These are phyloP conservation scores for Rhynchophorus ferrugineus DNA, from an alignment of 1,140 invertebrate species.

Conservation along the genomic window DNA sequence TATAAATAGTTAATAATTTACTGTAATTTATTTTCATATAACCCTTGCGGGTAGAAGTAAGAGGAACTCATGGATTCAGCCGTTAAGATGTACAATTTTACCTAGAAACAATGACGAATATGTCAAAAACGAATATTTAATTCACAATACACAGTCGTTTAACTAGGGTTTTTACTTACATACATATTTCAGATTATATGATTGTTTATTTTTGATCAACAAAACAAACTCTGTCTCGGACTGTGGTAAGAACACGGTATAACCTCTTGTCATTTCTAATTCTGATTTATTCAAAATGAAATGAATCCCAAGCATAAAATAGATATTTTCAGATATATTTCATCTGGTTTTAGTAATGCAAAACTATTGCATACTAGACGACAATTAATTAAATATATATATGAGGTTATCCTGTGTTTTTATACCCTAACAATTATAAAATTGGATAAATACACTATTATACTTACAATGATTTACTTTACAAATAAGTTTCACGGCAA, in stretches of 20 bases:
- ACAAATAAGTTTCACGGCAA: too few relatives aligned
- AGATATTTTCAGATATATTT: too few relatives aligned
- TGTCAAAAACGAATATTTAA: neutral
- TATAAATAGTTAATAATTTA: slow-evolving; percentile 36
- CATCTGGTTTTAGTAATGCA: too few relatives aligned
- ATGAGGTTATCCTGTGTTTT: too few relatives aligned
- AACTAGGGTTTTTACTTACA: neutral
- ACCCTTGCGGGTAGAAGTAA: slow-evolving; percentile 23
- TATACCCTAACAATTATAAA: too few relatives aligned
- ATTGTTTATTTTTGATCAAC: neutral
- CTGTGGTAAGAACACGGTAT: neutral
- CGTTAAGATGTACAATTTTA: neutral
- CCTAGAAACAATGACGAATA: neutral
- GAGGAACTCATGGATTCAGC: neutral
- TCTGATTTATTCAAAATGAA: too few relatives aligned
- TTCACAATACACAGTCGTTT: slow-evolving; percentile 1
- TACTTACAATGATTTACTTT: too few relatives aligned
- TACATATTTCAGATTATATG: slow-evolving; percentile 1
- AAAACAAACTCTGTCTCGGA: neutral
- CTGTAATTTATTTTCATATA: slow-evolving; percentile 24
- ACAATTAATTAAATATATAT: too few relatives aligned
- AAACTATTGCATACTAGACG: too few relatives aligned
- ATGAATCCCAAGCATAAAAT: too few relatives aligned
- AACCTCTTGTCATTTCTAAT: too few relatives aligned
- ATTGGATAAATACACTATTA: too few relatives aligned